Base-by-base conservation (phyloP, 2,888 invertebrate species). In the Drosophila neonasuta region DNA sequence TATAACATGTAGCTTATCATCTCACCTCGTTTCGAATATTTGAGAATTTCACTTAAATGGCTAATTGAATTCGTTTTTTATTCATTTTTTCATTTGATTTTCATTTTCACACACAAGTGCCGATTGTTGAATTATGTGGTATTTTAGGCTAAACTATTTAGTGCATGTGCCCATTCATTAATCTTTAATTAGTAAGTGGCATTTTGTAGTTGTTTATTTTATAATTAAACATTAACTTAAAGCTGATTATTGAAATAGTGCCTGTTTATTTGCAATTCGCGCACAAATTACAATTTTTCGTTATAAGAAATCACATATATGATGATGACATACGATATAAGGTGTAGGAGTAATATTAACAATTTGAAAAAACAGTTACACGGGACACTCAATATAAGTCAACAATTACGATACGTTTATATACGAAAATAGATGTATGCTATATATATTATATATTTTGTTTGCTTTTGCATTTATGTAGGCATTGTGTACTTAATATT, bases 211-310 rank as follows among this genome's bases (percentile, higher is more conserved):
- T 36, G 11, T 9, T 24, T 34, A 54, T 48, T 17, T 59, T 46
- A 32, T 52, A 60, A 62, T 60, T 84, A 76, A 68, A 81, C 68
- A 74, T 82, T 71, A 79, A 86, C 81, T 86, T 81, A 81, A 81
- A 80, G 72, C 74, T 85, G 80, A 69, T 86, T 86, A 83, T 67
- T 52, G 46, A 36, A 36, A 36, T 46, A 73, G 52, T 62, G 61
- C 68, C 42, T 56, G 39, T 39, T 55, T n/a, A 36, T 36, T 49
- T 59, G 36, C 52, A 67, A 41, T 63, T 52, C 51, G 59, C 58
- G 64, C 63, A 63, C 46, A 63, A 67, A 67, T 58, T 74, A 68
- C 55, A 60, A 54, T 58, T 51, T 56, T 65, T 49, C 44, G 65
- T 56, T 60, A 66, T 66, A 74, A 68, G 74, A 71, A 80, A 85